Evolutionary conservation across 1,140 invertebrate species (phyloP).

Genomic region (Agrypnia vestita): DNA sequence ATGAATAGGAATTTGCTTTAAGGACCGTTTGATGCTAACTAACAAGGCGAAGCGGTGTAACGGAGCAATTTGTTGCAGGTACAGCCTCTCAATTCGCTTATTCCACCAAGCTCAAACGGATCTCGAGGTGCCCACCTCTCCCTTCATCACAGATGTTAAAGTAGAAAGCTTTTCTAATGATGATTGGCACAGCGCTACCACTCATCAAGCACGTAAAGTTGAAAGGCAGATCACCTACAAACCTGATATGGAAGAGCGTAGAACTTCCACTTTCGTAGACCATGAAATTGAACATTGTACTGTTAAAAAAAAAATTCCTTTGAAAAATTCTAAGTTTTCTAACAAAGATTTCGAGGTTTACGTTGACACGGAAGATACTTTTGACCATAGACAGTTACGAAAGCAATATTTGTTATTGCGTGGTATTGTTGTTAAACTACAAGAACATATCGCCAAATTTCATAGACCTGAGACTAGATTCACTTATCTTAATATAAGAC

Average conservation of each 20-base stretch:
- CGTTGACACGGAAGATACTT: neutral
- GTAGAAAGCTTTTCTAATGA: conserved; percentile 19
- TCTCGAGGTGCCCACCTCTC: neutral
- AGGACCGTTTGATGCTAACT: neutral
- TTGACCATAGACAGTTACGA: neutral
- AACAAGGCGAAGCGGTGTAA: conserved; percentile 34
- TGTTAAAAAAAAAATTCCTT: conserved; percentile 2
- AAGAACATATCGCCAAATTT: conserved; percentile 12
- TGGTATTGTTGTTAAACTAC: conserved; percentile 26
- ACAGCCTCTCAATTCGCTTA: conserved; percentile 40
- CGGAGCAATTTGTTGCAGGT: conserved; percentile 47
- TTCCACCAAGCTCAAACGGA: conserved; percentile 37
- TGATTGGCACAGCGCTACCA: neutral
- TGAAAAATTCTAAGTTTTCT: neutral
- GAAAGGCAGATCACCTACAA: neutral
- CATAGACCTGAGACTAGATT: neutral
- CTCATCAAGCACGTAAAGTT: neutral
- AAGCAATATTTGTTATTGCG: conserved; percentile 29
- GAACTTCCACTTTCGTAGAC: neutral
- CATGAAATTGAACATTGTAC: neutral
- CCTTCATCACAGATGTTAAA: conserved; percentile 11
- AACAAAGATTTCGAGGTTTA: neutral
- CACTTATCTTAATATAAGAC: conserved; percentile 40
- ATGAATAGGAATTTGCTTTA: neutral
- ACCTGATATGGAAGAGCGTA: neutral